Evolutionary conservation across 2,113 vertebrate genomes (phyloP), one percentile per base, ranked within the genome.

Genomic region (Hemiprocne comata): DNA sequence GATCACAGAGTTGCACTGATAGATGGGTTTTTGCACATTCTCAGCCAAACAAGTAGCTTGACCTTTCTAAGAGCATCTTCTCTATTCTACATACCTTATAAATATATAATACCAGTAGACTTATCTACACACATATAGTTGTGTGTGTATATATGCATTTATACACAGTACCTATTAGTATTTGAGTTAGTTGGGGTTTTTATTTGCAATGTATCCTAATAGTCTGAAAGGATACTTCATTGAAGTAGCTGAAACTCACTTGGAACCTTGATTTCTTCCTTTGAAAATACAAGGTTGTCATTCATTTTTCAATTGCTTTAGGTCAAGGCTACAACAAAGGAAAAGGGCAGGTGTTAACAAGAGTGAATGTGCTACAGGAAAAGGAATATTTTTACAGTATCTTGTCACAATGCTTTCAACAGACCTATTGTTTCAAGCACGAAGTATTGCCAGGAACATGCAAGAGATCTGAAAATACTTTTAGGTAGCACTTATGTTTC

Each of bases 391-490:
- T 92, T 87, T 87, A 23, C 73, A 72, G 46, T 89, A 55, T 94
- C 74, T 89, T 93, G 70, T 40, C 44, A 89, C 44, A 80, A 36
- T 60, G 78, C 70, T 94, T 90, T 93, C 25, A 23, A 25, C n/a
- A 53, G 64, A 53, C 46, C 60, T 87, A 78, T 95, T 96, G 85
- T 95, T 95, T 91, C 74, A 78, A 87, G 55, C 64, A 95, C 86
- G 92, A 95, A 95, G 74, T 44, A 33, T 74, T 85, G 57, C 77
- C 71, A 66, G 74, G 54, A 92, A 93, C 48, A 85, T 58, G 53
- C 72, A 77, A 93, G 87, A 85, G 62, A 67, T 82, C 55, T 92
- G 70, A 89, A 80, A 46, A 71, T 74, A 69, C 0, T 40, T 93
- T 91, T 73, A 72, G n/a, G 58, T 83, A 88, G 71, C 55, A 24